Evolutionary conservation across 1,140 invertebrate species (phyloP).

Genomic region (Rhopalosiphum padi): DNA sequence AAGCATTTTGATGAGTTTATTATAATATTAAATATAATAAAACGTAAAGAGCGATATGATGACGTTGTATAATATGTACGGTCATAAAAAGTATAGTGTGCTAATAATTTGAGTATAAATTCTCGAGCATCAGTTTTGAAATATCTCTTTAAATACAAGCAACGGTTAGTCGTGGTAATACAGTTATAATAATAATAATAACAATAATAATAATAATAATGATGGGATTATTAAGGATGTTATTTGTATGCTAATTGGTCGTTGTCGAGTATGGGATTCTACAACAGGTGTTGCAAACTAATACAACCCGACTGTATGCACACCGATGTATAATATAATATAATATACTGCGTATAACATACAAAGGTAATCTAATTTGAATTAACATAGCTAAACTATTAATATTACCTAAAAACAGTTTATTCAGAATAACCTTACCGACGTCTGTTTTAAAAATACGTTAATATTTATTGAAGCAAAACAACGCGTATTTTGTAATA

Average conservation of each 20-base stretch:
- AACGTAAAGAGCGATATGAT: too few relatives aligned
- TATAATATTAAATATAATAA: background rate
- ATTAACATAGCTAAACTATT: background rate
- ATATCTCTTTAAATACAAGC: background rate
- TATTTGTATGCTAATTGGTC: constrained; percentile 45
- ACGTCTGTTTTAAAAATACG: background rate
- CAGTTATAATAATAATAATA: background rate
- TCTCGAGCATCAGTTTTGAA: background rate
- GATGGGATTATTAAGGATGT: constrained; percentile 28
- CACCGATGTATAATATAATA: background rate
- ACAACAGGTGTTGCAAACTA: constrained; percentile 29
- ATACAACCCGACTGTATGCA: background rate
- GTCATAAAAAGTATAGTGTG: background rate
- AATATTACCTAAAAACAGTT: background rate
- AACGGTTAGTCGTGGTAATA: background rate
- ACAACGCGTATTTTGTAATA: background rate
- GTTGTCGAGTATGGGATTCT: background rate
- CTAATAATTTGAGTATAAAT: background rate
- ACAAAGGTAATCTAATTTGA: background rate
- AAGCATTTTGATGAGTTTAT: background rate
- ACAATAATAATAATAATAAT: background rate
- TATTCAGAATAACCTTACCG: background rate
- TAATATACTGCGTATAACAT: background rate
- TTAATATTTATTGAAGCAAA: background rate
- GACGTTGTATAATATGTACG: background rate